Base-by-base conservation (phyloP, 2,888 invertebrate genomes). In the Cistogaster globosa region DNA sequence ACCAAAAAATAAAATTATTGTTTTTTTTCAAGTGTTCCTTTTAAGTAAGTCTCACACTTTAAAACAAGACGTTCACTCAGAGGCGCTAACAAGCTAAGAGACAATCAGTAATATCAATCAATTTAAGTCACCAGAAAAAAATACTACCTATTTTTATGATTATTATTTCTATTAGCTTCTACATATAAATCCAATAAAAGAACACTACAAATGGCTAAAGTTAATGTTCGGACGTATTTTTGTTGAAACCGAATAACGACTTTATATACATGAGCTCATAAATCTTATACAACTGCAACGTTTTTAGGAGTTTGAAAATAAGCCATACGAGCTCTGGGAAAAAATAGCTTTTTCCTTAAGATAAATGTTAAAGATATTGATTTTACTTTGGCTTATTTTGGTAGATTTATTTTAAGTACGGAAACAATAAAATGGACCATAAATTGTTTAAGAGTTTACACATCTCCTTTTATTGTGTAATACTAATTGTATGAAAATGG, bases 91-190 rank as follows among this genome's bases (percentile, higher is more conserved):
- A n/a, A n/a, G n/a, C n/a, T n/a, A n/a, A n/a, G n/a, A n/a, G n/a
- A n/a, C n/a, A n/a, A n/a, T n/a, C n/a, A n/a, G 26, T 4, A 4
- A 26, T 4, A 26, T 55, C 68, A 72, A 75, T 72, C 71, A 72
- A 76, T 55, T 62, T 68, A 74, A 84, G 74, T 75, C 82, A 78
- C 77, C 77, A 63, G 68, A 77, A 81, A 77, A 82, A 76, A 75
- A 58, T 55, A 38, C 58, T 22, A 38, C 4, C 9, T 53, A 38
- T 68, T 53, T 68, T 5, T 12, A 42, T 12, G 26, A 26, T n/a
- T n/a, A n/a, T n/a, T n/a, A n/a, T n/a, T 26, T 2, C 26, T 26
- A 26, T 26, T 26, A 26, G 26, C 26, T 26, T 26, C 26, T 42
- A 0, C 4, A 42, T 42, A 63, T 18, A 67, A 42, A 80, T 60